A percentile compares a stretch with the other conserved stretches of the same genome.
Conservation (phyloP, 2,797 vertebrate species). For the Monodelphis domestica region DNA sequence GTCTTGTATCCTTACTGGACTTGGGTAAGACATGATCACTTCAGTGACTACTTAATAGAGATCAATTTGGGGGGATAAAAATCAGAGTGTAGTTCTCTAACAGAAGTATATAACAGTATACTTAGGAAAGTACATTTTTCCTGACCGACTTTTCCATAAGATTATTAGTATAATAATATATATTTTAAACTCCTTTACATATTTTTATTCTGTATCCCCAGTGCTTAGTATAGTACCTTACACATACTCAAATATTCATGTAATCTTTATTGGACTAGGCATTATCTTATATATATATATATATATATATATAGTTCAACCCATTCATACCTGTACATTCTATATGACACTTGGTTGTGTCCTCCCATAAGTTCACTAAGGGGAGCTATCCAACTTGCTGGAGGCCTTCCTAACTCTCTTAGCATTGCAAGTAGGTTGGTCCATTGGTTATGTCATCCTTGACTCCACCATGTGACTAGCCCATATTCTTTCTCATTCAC, state of each 20-base stretch:
- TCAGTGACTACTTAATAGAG: background rate
- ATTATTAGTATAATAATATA: background rate
- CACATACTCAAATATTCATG: background rate
- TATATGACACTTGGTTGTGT: background rate
- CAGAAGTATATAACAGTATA: background rate
- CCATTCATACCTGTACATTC: background rate
- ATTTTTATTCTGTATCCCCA: background rate
- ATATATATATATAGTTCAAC: background rate
- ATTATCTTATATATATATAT: background rate
- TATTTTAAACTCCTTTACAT: background rate
- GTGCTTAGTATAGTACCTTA: background rate
- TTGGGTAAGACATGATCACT: constrained; percentile 49
- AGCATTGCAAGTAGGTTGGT: background rate
- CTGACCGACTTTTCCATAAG: background rate
- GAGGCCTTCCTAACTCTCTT: background rate
- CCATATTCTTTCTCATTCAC: background rate
- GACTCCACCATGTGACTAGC: background rate
- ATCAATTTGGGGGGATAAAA: background rate
- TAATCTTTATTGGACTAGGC: background rate
- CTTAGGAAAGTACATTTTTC: background rate
- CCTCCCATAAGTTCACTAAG: background rate
- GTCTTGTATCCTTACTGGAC: constrained; percentile 38
- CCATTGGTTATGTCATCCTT: too few relatives aligned
- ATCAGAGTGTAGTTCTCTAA: background rate
- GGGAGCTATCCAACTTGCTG: background rate